Conservation (phyloP, 2,797 vertebrate genomes). For the Acrossocheilus wenchowensis region DNA sequence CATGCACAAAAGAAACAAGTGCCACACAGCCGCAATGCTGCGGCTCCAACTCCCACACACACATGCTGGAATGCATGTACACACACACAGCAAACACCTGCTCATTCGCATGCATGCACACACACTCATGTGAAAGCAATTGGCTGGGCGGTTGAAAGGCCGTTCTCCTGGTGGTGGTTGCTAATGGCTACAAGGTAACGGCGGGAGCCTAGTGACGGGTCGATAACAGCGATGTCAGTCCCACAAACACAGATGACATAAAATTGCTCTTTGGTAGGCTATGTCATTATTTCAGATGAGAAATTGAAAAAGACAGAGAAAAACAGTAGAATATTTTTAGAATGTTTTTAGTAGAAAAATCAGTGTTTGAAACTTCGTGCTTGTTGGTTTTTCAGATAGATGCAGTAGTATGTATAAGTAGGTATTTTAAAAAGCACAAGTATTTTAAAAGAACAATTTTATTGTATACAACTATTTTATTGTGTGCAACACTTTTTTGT, state of each 20-base stretch:
- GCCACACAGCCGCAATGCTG: constrained; percentile 21
- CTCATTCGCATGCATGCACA: constrained; percentile 54
- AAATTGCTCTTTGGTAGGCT: constrained; percentile 10
- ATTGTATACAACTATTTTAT: neutral
- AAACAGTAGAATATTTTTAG: neutral
- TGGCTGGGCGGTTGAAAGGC: constrained; percentile 49
- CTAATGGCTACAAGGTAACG: constrained; percentile 61
- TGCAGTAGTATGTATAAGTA: neutral
- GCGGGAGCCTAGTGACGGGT: constrained; percentile 30
- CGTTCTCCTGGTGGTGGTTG: constrained; percentile 56
- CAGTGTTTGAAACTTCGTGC: neutral
- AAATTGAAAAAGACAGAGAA: neutral
- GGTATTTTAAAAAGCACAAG: too few species aligned
- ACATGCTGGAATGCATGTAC: constrained; percentile 46
- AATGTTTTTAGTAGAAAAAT: neutral
- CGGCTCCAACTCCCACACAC: constrained; percentile 10
- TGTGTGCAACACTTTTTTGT: too few species aligned
- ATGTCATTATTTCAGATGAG: constrained; percentile 22
- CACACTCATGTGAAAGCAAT: constrained; percentile 50
- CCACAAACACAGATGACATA: constrained; percentile 21
- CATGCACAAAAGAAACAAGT: constrained; percentile 21
- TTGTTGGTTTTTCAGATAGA: neutral
- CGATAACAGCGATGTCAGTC: constrained; percentile 48
- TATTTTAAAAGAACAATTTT: neutral
- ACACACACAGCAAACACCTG: constrained; percentile 38